phyloP scores from a whole-genome alignment of 2,797 vertebrate species.

The Linurgus olivaceus region DNA sequence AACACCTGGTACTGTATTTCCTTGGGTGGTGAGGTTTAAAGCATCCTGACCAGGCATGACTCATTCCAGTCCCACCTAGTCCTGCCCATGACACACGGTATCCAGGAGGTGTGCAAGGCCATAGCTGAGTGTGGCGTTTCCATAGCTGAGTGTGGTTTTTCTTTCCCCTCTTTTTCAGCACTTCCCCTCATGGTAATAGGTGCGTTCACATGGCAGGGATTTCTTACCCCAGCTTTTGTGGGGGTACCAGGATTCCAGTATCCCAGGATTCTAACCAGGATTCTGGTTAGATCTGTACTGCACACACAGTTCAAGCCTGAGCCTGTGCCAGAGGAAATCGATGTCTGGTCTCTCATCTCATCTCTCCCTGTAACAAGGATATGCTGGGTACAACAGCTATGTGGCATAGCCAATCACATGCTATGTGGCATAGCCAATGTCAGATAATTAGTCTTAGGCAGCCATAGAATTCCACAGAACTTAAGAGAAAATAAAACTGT shows the following conservation, averaged over 20 bases:
- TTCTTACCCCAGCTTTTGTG: neutral
- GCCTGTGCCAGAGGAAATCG: rapidly evolving
- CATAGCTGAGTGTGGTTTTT: neutral
- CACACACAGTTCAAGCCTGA: neutral
- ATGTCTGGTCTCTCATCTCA: neutral
- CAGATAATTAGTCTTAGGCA: neutral
- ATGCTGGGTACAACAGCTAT: neutral
- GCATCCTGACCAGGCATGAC: neutral
- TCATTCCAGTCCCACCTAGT: neutral
- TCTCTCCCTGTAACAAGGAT: neutral
- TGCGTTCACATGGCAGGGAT: neutral
- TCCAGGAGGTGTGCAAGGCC: neutral
- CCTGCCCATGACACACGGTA: rapidly evolving
- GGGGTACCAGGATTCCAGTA: too few species aligned
- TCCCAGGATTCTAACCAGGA: neutral
- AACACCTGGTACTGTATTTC: neutral
- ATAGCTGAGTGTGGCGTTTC: neutral
- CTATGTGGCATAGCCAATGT: neutral
- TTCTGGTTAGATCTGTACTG: neutral
- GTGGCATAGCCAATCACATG: neutral
- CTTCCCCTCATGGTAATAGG: rapidly evolving
- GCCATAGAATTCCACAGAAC: neutral
- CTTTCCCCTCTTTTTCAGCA: neutral
- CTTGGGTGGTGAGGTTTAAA: neutral
- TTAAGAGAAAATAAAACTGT: neutral